phyloP scores from a whole-genome alignment of 2,888 invertebrate species.

The Drosophila barbarae region DNA sequence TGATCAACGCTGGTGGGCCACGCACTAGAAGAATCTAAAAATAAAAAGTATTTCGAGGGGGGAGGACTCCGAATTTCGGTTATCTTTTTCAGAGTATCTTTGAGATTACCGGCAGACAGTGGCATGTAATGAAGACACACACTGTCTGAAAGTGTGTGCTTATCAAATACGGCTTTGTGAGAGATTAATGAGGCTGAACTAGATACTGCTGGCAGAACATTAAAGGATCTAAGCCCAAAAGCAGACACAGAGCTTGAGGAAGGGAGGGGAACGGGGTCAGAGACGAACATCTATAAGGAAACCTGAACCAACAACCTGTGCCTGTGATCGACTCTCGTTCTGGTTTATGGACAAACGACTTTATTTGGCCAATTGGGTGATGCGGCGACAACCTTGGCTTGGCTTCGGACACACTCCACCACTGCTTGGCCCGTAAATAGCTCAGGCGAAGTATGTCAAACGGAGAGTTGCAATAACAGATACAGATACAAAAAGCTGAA shows the following conservation, averaged over 20 bases:
- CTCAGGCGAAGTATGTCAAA: conserved; percentile 61
- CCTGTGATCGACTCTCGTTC: conserved; percentile 19
- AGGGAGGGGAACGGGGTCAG: conserved; percentile 47
- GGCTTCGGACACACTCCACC: conserved; percentile 56
- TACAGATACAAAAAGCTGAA: conserved; percentile 1
- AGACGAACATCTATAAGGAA: conserved; percentile 55
- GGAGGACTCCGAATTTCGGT: neutral
- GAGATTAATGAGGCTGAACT: conserved; percentile 7
- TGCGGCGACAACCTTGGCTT: conserved; percentile 58
- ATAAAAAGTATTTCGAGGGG: neutral
- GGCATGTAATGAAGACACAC: neutral
- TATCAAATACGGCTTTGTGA: neutral
- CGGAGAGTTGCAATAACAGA: conserved; percentile 3
- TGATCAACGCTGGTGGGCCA: conserved; percentile 2
- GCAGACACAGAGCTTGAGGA: neutral
- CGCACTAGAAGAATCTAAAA: neutral
- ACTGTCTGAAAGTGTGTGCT: neutral
- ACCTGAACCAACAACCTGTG: conserved; percentile 38
- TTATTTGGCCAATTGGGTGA: conserved; percentile 73
- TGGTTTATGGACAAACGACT: conserved; percentile 62
- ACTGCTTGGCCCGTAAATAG: conserved; percentile 58
- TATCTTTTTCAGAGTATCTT: neutral
- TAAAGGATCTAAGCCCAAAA: conserved; percentile 15
- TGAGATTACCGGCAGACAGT: neutral
- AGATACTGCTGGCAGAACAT: conserved; percentile 10